Conservation (phyloP, 2,113 vertebrate genomes). For the Melanotaenia duboulayi region DNA sequence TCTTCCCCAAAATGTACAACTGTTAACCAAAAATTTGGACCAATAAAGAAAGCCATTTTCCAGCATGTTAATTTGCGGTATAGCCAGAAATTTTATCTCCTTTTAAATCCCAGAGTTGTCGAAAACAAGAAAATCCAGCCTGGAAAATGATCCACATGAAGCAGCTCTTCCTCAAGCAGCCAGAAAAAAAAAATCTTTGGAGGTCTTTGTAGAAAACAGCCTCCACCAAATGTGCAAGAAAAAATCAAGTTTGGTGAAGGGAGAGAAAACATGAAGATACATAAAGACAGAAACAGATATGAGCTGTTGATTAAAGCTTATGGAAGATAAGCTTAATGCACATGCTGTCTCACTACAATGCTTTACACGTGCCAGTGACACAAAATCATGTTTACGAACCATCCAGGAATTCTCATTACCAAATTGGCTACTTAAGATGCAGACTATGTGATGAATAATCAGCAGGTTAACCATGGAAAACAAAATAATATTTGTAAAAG, state of each 20-base stretch:
- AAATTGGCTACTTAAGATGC: conserved; percentile 3
- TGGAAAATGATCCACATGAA: conserved; percentile 13
- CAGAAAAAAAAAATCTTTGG: conserved; percentile 15
- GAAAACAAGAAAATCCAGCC: conserved; percentile 6
- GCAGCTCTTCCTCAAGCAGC: conserved; percentile 25
- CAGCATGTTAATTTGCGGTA: neutral
- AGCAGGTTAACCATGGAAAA: too few relatives aligned
- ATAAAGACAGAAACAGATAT: conserved; percentile 4
- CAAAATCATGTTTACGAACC: neutral
- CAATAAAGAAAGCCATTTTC: neutral
- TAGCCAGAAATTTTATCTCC: conserved; percentile 14
- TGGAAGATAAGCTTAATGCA: neutral
- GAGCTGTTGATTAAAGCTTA: conserved; percentile 4
- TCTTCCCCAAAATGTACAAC: neutral
- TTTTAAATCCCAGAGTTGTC: conserved; percentile 12
- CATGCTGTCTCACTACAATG: neutral
- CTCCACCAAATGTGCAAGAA: conserved; percentile 6
- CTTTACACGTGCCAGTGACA: neutral
- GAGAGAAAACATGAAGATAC: neutral
- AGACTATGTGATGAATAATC: neutral
- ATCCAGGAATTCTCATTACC: neutral
- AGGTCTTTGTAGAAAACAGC: conserved; percentile 13
- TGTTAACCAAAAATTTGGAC: neutral
- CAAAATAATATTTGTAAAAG: too few relatives aligned
- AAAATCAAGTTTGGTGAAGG: neutral